Percentiles rank a stretch among this genome's conserved stretches.
These are phyloP conservation scores for Acleris cristana DNA, from an alignment of 2,888 invertebrate species.

Conservation along the genomic window DNA sequence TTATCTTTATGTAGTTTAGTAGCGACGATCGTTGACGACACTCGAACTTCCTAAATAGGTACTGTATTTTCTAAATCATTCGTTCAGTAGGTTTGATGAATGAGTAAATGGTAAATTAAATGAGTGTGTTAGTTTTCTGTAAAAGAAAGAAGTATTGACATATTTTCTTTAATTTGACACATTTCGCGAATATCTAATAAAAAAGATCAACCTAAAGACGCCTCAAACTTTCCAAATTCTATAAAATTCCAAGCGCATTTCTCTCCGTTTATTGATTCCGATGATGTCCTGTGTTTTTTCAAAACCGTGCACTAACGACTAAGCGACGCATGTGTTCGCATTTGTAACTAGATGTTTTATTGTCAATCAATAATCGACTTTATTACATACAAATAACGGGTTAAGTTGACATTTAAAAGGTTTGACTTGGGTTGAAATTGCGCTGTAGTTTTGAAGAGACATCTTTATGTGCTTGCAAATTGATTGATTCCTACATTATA, in stretches of 20 bases:
- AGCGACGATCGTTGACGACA: too few relatives aligned
- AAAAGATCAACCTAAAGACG: not conserved
- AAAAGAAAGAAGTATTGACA: too few relatives aligned
- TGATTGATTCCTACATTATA: too few relatives aligned
- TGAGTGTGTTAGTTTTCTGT: too few relatives aligned
- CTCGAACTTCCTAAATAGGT: too few relatives aligned
- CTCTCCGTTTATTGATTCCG: conserved; percentile 21
- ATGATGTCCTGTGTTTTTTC: conserved; percentile 13
- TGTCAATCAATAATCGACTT: not conserved
- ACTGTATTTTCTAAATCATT: too few relatives aligned
- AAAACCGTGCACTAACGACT: conserved; percentile 23
- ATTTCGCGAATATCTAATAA: not conserved
- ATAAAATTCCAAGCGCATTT: conserved; percentile 18
- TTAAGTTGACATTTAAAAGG: not conserved
- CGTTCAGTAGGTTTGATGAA: too few relatives aligned
- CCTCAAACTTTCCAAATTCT: conserved; percentile 14
- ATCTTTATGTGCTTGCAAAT: not conserved
- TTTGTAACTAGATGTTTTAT: conserved; percentile 1
- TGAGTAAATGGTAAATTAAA: too few relatives aligned
- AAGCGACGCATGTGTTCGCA: conserved; percentile 4
- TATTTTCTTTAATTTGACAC: too few relatives aligned
- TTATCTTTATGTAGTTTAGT: too few relatives aligned
- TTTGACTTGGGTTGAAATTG: not conserved
- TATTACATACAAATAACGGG: not conserved
- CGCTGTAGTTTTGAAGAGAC: not conserved